Base-by-base conservation (phyloP, 2,797 vertebrate species). In the Pseudocheirus occidentalis region DNA sequence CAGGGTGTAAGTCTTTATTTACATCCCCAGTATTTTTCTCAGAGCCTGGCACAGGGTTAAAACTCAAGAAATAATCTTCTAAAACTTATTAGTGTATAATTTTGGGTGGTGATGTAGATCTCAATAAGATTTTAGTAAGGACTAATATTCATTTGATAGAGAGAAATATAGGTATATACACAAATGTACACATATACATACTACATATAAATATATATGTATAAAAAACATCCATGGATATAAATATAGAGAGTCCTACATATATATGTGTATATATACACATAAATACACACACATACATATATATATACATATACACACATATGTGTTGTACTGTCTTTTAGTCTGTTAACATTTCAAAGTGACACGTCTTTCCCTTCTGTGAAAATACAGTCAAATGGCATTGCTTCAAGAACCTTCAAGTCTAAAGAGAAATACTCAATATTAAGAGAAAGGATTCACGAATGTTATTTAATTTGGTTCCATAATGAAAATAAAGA, bases 111-210 rank as follows among this genome's bases (percentile, higher is more conserved):
- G 40, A 87, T 27, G 1, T 46, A 46, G 31, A 50, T 11, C 73
- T 87, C 11, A 87, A 50, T 11, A 24, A 87, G 9, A 87, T 87
- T 87, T 46, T 46, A 87, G 18, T 9, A 46, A 81, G 16, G 10
- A 59, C 2, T 31, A 59, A 59, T 31, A 13, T 59, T 29, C 31
- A 59, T 59, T 27, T 56, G 31, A 59, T 12, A 59, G 1, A 18
- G 62, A n/a, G 14, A 73, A 3, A 73, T 40, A n/a, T 6, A 66
- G 7, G 34, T 66, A 34, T n/a, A n/a, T 5, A 66, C 34, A 73
- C 5, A 46, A n/a, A 40, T 1, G 2, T 31, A 87, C 9, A 27
- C 0, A 46, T 46, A 50, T 46, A 27, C 0, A 46, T 0, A n/a
- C 3, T 31, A 5, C 31, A 34, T 34, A 16, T n/a, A 13, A 0